Evolutionary conservation across 2,113 vertebrate genomes (phyloP).

Genomic region (Coturnix japonica): DNA sequence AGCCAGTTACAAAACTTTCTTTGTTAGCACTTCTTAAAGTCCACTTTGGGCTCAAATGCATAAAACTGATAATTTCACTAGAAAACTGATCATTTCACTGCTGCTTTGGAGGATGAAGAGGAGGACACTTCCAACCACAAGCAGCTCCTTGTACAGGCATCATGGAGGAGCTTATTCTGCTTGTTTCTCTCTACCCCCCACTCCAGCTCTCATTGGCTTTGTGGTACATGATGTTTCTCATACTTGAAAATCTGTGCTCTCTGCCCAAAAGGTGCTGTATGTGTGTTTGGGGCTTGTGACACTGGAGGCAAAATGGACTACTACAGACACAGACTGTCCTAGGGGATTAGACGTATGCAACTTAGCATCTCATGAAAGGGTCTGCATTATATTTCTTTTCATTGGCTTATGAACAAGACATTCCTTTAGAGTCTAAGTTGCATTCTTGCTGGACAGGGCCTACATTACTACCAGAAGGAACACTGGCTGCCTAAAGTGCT

Average conservation of each 20-base stretch:
- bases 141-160: background rate
- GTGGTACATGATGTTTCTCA: background rate
- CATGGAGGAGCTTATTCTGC: background rate
- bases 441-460: background rate
- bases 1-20: background rate
- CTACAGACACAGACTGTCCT: background rate
- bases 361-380: background rate
- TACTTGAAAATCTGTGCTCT: conserved; percentile 32
- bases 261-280: background rate
- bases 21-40: background rate
- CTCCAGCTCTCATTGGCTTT: background rate
- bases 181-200: background rate
- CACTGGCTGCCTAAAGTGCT: background rate
- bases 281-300: background rate
- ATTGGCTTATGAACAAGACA: background rate
- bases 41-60: background rate
- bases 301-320: background rate
- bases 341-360: background rate
- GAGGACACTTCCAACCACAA: background rate
- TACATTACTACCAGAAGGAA: background rate
- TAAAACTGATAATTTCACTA: background rate
- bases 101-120: background rate
- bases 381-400: background rate
- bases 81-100: background rate
- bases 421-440: background rate